These are phyloP conservation scores for Drosophila ohnishii DNA, from an alignment of 1,140 invertebrate genomes.

Conservation along the genomic window DNA sequence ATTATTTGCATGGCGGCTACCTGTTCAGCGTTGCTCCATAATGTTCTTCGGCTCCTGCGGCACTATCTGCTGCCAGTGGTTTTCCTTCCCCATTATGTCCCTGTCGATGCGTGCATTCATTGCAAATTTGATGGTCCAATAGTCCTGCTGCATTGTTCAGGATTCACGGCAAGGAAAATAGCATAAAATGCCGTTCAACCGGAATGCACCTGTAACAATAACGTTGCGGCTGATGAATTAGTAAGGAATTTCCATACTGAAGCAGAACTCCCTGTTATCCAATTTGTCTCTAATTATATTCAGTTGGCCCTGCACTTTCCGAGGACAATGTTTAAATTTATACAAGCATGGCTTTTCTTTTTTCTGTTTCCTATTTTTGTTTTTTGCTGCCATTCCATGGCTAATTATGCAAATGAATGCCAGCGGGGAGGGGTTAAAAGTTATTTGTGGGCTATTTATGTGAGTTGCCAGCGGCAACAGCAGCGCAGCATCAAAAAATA, in stretches of 20 bases:
- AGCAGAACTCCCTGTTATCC: slow-evolving; percentile 1
- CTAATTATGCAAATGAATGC: slow-evolving; percentile 68
- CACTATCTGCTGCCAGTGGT: slow-evolving; percentile 17
- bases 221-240: slow-evolving; percentile 2
- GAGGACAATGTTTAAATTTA: slow-evolving; percentile 49
- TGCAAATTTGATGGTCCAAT: slow-evolving; percentile 26
- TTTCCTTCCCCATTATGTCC: slow-evolving; percentile 13
- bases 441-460: slow-evolving; percentile 48
- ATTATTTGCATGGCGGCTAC: slow-evolving; percentile 57
- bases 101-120: slow-evolving; percentile 56
- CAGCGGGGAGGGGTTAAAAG: slow-evolving; percentile 20
- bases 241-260: background rate
- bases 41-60: slow-evolving; percentile 6
- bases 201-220: slow-evolving; percentile 4
- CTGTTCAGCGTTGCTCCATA: slow-evolving; percentile 10
- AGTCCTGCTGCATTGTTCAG: slow-evolving; percentile 9
- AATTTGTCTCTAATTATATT: slow-evolving; percentile 41
- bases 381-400: slow-evolving; percentile 26
- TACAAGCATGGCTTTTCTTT: slow-evolving; percentile 37
- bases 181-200: slow-evolving; percentile 6
- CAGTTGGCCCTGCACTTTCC: slow-evolving; percentile 37
- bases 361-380: slow-evolving; percentile 23
- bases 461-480: slow-evolving; percentile 14
- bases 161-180: background rate
- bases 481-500: slow-evolving; percentile 14